Evolutionary conservation across 2,797 vertebrate species (phyloP), one percentile per base, ranked within the genome.

Genomic region (Alfaro cultratus): DNA sequence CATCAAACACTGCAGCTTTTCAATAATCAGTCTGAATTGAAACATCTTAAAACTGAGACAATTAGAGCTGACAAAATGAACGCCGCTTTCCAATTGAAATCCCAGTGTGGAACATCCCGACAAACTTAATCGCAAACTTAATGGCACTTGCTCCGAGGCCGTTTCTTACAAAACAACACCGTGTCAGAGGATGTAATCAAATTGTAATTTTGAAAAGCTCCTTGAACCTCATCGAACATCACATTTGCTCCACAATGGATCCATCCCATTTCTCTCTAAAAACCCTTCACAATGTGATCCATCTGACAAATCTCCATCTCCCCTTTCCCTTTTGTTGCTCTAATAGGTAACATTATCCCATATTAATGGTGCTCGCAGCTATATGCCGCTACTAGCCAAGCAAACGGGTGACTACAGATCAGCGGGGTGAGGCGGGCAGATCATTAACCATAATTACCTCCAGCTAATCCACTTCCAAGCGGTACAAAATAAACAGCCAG

Each of bases 401-500:
- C 90, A 62, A 89, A 92, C 89, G 94, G 92, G 94, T 94, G 94
- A 95, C 91, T 95, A 95, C 92, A 91, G 95, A 95, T 95, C 94
- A 95, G 92, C 89, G 86, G 91, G 94, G 94, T 92, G 91, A 95
- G 92, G 91, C 95, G 89, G 90, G 94, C 92, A 94, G 94, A 96
- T 96, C 96, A 96, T 96, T 96, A 96, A 96, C 95, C 95, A 95
- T 96, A 96, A 96, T 96, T 96, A 96, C 95, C 95, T 95, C 94
- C 95, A 94, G 94, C 94, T 96, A 96, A 96, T 96, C 96, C 95
- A 96, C 95, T 96, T 95, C 94, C 90, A 95, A 91, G 94, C 95
- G 85, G 94, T 94, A 92, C 95, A 95, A 94, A 96, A 96, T 96
- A 96, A 96, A 96, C 95, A 96, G 95, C 93, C 93, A 91, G 95